Conservation (phyloP, 2,888 invertebrate species). For the Eustalomyia histrio region DNA sequence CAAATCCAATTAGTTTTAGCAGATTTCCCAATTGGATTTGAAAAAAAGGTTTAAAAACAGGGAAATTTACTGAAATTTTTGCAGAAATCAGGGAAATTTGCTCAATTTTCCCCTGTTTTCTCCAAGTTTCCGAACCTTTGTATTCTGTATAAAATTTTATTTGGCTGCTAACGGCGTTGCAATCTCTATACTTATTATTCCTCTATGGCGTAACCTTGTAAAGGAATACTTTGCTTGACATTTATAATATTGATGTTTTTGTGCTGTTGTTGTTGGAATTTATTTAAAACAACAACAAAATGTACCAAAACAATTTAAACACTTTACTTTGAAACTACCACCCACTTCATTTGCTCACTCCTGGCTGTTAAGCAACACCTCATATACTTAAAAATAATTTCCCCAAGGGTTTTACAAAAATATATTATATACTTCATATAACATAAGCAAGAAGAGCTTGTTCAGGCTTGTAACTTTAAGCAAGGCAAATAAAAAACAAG, state of each 20-base stretch:
- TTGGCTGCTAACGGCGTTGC: no score
- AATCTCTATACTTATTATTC: no score
- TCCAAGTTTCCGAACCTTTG: no score
- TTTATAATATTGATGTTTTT: constrained; percentile 31
- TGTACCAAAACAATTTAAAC: constrained; percentile 39
- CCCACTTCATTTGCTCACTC: neutral
- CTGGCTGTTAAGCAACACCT: constrained; percentile 37
- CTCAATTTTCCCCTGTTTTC: no score
- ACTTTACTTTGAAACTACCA: constrained; percentile 18
- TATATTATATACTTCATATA: neutral
- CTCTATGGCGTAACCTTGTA: constrained; percentile 24
- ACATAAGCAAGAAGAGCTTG: constrained; percentile 34
- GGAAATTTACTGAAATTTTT: no score
- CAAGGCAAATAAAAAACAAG: constrained; percentile 20
- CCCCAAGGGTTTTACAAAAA: constrained; percentile 47
- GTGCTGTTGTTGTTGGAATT: constrained; percentile 16
- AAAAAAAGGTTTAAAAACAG: no score
- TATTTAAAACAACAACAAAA: constrained; percentile 32
- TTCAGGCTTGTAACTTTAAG: constrained; percentile 43
- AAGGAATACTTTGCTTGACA: constrained; percentile 37
- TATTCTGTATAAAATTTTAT: no score
- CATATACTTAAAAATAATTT: constrained; percentile 41
- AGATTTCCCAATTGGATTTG: no score
- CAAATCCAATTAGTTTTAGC: no score
- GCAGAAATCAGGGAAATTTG: no score